Evolutionary conservation across 2,113 vertebrate species (phyloP).

Genomic region (Astur gentilis): DNA sequence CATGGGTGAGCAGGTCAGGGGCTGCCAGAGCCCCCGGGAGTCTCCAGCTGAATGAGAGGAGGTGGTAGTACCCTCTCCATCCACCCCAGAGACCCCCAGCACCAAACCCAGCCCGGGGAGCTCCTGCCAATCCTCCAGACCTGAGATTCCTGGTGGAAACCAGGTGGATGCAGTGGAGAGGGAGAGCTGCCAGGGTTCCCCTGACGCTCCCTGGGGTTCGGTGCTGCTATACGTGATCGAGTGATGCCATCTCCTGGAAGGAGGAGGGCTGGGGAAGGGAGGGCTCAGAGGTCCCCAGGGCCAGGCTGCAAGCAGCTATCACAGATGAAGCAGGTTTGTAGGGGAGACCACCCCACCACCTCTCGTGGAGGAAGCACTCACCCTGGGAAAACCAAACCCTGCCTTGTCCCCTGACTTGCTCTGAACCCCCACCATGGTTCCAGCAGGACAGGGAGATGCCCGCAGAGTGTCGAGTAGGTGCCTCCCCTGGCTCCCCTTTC

Average conservation of each 20-base stretch:
- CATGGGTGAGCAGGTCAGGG: neutral
- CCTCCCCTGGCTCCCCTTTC: neutral
- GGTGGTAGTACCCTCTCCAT: neutral
- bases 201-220: neutral
- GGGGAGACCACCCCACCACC: too few species aligned
- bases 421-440: neutral
- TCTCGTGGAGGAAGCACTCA: neutral
- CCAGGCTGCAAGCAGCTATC: neutral
- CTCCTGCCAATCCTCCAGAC: neutral
- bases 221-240: slow-evolving; percentile 3
- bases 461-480: accelerated
- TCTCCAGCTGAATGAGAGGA: neutral
- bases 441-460: neutral
- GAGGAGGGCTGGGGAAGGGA: neutral
- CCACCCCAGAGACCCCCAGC: neutral
- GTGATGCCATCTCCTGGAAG: slow-evolving; percentile 66
- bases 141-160: neutral
- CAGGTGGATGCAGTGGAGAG: accelerated
- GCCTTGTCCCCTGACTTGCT: neutral
- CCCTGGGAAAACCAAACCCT: neutral
- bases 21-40: neutral
- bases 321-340: neutral
- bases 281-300: neutral
- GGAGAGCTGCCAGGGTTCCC: neutral
- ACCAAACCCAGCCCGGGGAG: neutral